Conservation (phyloP, 2,113 vertebrate species). For the Ailurus styani region DNA sequence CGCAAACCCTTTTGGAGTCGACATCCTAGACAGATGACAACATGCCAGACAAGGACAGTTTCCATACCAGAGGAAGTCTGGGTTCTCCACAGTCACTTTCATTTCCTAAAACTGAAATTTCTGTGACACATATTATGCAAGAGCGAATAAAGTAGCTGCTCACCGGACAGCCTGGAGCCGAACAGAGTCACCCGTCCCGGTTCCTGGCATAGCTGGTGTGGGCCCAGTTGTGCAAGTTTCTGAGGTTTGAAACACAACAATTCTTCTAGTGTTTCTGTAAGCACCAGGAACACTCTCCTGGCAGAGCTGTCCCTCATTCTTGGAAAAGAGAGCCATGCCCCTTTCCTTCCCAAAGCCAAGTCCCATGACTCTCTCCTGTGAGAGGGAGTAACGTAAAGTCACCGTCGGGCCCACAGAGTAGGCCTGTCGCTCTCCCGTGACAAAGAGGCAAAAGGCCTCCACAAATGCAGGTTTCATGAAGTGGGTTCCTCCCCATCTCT, state of each 20-base stretch:
- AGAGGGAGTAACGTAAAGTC: neutral
- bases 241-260: neutral
- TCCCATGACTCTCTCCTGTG: neutral
- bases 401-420: neutral
- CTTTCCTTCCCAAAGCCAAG: neutral
- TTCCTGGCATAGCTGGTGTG: neutral
- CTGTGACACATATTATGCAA: conserved; percentile 6
- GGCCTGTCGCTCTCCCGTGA: neutral
- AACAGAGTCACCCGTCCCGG: too few species aligned
- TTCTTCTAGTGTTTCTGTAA: neutral
- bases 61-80: neutral
- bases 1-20: neutral
- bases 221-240: neutral
- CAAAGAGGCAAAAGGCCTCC: neutral
- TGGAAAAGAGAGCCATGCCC: neutral
- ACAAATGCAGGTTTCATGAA: neutral
- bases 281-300: neutral
- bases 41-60: neutral
- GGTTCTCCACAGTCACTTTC: neutral
- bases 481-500: neutral
- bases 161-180: fast-evolving
- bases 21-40: neutral
- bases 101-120: conserved; percentile 10
- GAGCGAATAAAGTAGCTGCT: neutral
- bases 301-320: neutral